Base-by-base conservation (phyloP, 1,140 invertebrate species). In the Plodia interpunctella region DNA sequence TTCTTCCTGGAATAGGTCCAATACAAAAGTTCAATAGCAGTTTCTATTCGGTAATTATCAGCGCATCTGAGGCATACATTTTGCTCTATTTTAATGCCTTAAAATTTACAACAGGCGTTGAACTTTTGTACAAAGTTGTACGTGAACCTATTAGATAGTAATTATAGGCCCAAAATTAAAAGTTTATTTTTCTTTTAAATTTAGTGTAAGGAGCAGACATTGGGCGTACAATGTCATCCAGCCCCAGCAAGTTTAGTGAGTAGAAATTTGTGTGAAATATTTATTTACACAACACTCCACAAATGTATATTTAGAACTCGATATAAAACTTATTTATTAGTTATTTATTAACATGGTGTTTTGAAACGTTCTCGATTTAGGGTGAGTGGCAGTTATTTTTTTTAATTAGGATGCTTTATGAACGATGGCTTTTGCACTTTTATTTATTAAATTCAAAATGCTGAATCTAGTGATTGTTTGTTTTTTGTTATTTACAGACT, bases 81-180 rank as follows among this genome's bases (percentile, higher is more conserved):
- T 20, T 49, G 38, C 28, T 10, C n/a, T 19, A 38, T 30, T 51
- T 13, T 57, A 21, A 15, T 44, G 38, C 38, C 38, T 44, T 44
- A 44, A 8, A 32, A 15, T 35, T 9, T 53, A 54, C 58, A 57
- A 59, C 69, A 71, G 68, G 73, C 66, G 62, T 80, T 77, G 70
- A 81, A 81, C 77, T 83, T 81, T 77, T 80, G 75, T 80, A 81
- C 78, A 81, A 81, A 78, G 78, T 78, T 80, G 77, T 76, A 44
- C 38, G 15, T 44, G 15, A 44, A 44, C 30, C 8, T 32, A 32
- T 32, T 4, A 1, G 30, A 25, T 55, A 38, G 54, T 19, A 32
- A 17, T 38, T 67, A 71, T 70, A 75, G 38, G 15, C 2, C 5
- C n/a, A 2, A 5, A 3, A 44, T 10, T 15, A 44, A 44, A 74